Conservation (phyloP, 1,140 invertebrate genomes). For the Arion vulgaris region DNA sequence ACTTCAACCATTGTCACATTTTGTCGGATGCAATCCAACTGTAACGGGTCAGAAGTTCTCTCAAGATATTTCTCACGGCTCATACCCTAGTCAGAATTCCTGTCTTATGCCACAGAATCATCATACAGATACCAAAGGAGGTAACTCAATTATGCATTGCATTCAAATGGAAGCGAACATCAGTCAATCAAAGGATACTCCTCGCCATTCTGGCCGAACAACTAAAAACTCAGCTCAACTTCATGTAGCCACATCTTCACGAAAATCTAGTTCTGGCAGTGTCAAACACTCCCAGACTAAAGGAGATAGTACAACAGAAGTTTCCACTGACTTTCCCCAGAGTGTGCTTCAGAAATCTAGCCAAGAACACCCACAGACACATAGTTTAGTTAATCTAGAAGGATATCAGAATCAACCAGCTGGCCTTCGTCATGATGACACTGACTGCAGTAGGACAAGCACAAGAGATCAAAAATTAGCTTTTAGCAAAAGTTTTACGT, state of each 20-base stretch:
- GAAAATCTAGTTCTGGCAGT: background rate
- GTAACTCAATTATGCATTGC: conserved; percentile 1
- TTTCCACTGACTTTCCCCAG: background rate
- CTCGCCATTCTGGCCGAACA: background rate
- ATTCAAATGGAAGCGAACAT: background rate
- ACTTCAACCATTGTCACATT: background rate
- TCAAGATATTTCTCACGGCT: background rate
- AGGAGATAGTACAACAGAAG: background rate
- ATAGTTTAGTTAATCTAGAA: conserved; percentile 8
- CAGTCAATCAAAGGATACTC: background rate
- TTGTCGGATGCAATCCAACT: background rate
- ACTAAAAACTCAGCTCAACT: background rate
- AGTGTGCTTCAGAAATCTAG: background rate
- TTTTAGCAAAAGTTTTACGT: background rate
- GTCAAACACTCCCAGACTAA: background rate
- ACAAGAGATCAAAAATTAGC: background rate
- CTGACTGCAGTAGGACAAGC: background rate
- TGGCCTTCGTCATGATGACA: background rate
- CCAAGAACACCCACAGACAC: background rate
- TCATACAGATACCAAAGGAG: conserved; percentile 12
- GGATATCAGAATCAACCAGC: background rate
- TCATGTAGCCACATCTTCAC: background rate
- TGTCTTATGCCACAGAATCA: background rate
- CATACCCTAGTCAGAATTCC: background rate
- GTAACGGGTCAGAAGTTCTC: background rate